Evolutionary conservation across 1,140 invertebrate genomes (phyloP), one percentile per base, ranked within the genome.

Genomic region (Meloidogyne exigua): DNA sequence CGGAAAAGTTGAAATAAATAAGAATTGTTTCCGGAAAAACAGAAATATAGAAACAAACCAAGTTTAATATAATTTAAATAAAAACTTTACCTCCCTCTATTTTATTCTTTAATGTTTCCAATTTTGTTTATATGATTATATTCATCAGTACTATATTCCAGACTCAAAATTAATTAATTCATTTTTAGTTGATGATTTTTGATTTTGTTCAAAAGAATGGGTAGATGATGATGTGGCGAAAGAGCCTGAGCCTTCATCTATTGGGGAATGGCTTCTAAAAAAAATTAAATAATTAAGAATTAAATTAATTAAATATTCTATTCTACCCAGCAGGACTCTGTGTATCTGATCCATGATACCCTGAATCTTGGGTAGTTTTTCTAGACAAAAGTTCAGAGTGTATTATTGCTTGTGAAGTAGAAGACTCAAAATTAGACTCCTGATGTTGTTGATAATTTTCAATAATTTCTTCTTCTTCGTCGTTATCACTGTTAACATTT

Each of bases 321-420:
- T 4, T 44, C 65, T 25, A 73, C 72, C 72, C 57, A 28, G 72
- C 57, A 4, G 72, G 72, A 39, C 72, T 73, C 9, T 71, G 62
- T 21, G 72, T 65, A 25, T 73, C 72, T 21, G 72, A 73, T 21
- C 72, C 72, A 10, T 73, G 72, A 65, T 73, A 73, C 10, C 72
- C 72, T n/a, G 72, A 73, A 65, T 73, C 72, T 18, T 39, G 72
- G 0, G 72, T 73, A 12, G 72, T 73, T 26, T 73, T 73, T 2
- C 72, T 26, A 21, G 42, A 21, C 5, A 73, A 32, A 32, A 23
- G 18, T n/a, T 9, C 49, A n/a, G 18, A 18, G 21, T n/a, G 18
- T 57, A n/a, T 49, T 4, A 9, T 7, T n/a, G 63, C 9, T 32
- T 21, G 25, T 21, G 65, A 67, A 18, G 15, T 18, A n/a, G n/a